Conservation (phyloP, 2,113 vertebrate species). For the Phocoena sinus region DNA sequence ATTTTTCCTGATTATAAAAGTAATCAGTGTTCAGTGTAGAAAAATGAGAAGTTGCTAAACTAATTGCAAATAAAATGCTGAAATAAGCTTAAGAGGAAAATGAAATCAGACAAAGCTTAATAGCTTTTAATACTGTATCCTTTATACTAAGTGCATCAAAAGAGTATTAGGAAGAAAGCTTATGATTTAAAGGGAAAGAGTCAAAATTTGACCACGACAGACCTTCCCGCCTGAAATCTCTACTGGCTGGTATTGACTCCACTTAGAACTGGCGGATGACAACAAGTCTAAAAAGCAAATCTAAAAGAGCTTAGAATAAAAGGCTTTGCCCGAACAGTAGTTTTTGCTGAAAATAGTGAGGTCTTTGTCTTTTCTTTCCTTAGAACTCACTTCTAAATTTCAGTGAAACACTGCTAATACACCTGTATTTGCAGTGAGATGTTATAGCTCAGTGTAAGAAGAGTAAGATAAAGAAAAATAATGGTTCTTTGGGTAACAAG, state of each 20-base stretch:
- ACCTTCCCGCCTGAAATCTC: not conserved
- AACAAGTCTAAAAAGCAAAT: too few species aligned
- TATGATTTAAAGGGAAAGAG: not conserved
- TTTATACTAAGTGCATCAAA: not conserved
- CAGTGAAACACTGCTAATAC: not conserved
- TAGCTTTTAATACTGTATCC: not conserved
- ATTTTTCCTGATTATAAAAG: not conserved
- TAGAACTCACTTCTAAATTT: not conserved
- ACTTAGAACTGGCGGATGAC: not conserved
- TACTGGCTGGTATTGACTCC: not conserved
- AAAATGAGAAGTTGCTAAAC: not conserved
- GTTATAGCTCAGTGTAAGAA: not conserved
- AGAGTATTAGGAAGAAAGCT: not conserved
- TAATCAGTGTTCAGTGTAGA: not conserved
- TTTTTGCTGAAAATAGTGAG: conserved; percentile 3
- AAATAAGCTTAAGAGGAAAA: not conserved
- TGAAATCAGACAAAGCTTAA: not conserved
- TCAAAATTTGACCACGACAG: not conserved
- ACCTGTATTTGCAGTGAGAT: not conserved
- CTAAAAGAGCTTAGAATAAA: not conserved
- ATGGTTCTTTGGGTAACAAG: not conserved
- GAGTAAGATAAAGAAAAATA: not conserved
- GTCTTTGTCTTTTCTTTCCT: conserved; percentile 6
- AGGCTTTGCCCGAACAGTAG: not conserved
- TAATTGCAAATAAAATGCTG: not conserved